These are phyloP conservation scores for Parnassius smintheus DNA, from an alignment of 2,888 invertebrate species.

Conservation along the genomic window DNA sequence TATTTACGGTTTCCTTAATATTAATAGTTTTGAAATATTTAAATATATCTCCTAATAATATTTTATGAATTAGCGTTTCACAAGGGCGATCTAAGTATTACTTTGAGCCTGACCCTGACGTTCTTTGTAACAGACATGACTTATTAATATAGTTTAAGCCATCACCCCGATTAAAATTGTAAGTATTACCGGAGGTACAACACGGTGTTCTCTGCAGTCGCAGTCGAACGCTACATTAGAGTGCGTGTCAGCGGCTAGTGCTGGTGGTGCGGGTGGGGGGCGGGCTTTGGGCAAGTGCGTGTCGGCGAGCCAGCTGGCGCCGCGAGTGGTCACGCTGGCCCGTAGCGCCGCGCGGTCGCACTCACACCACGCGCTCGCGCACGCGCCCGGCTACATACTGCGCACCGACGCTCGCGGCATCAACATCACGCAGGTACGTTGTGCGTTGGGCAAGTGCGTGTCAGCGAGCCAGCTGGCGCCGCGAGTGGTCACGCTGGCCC, in stretches of 20 bases:
- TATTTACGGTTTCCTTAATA: too few species aligned
- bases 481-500: slow-evolving; percentile 32
- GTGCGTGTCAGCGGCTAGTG: slow-evolving; percentile 34
- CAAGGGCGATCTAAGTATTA: too few species aligned
- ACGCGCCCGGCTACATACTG: slow-evolving; percentile 68
- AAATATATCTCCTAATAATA: too few species aligned
- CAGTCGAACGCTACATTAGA: slow-evolving; percentile 43
- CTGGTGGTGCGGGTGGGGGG: slow-evolving; percentile 52
- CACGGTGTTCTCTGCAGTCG: slow-evolving; percentile 40
- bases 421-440: slow-evolving; percentile 65
- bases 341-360: slow-evolving; percentile 42
- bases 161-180: too few species aligned
- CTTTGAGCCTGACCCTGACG: too few species aligned
- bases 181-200: too few species aligned
- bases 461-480: slow-evolving; percentile 64
- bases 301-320: slow-evolving; percentile 65
- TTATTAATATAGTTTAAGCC: too few species aligned
- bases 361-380: slow-evolving; percentile 46
- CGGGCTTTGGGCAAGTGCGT: slow-evolving; percentile 67
- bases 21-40: too few species aligned
- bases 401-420: slow-evolving; percentile 52
- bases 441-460: slow-evolving; percentile 68
- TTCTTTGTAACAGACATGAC: too few species aligned
- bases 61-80: too few species aligned
- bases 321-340: slow-evolving; percentile 31